phyloP scores from a whole-genome alignment of 2,797 vertebrate species.

The Chaetophractus vellerosus region DNA sequence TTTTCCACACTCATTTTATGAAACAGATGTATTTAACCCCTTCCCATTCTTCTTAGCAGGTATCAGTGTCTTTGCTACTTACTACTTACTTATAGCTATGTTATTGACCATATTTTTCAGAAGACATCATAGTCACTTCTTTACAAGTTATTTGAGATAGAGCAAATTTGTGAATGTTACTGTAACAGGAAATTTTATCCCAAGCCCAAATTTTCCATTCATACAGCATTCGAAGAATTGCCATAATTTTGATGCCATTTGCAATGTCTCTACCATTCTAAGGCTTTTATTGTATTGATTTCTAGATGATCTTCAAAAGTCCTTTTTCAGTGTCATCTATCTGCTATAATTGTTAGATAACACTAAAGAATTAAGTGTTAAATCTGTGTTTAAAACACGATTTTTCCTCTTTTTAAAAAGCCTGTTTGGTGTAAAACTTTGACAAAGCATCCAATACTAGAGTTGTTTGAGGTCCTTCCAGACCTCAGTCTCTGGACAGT shows the following conservation, averaged over 20 bases:
- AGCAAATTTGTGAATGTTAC: slow-evolving; percentile 15
- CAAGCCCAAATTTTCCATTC: background rate
- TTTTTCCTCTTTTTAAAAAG: background rate
- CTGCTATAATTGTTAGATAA: slow-evolving; percentile 4
- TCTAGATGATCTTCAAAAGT: background rate
- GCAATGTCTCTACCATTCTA: background rate
- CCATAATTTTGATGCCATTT: slow-evolving; percentile 14
- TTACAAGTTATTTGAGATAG: slow-evolving; percentile 15
- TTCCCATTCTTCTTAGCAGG: slow-evolving; percentile 1
- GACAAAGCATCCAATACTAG: background rate
- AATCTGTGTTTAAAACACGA: slow-evolving; percentile 13
- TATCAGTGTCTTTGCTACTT: background rate
- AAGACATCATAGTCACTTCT: background rate
- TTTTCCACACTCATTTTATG: background rate
- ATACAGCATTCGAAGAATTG: background rate
- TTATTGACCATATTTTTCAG: background rate
- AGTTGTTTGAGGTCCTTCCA: background rate
- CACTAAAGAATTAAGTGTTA: background rate
- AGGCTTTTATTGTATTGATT: slow-evolving; percentile 4
- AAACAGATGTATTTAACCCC: background rate
- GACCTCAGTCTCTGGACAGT: background rate
- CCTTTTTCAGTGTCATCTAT: background rate
- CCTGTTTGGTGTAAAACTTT: background rate
- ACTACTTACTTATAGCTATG: background rate
- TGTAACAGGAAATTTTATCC: background rate